These are phyloP conservation scores for Chaetura pelagica DNA, from an alignment of 2,113 vertebrate species.

Conservation along the genomic window DNA sequence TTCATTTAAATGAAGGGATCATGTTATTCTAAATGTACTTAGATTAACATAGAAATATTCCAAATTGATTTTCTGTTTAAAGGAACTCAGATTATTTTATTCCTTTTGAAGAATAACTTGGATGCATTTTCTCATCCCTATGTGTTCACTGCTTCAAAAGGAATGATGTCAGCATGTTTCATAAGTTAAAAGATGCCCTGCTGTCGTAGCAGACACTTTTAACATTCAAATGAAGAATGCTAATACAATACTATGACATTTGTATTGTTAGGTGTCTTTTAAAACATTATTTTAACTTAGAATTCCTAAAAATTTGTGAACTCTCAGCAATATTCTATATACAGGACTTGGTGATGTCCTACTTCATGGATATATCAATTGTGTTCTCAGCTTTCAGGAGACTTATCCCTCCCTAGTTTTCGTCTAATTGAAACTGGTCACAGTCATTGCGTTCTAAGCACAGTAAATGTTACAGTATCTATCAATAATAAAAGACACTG, in stretches of 20 bases:
- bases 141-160: neutral
- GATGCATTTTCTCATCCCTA: neutral
- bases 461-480: neutral
- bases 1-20: conserved; percentile 13
- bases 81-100: neutral
- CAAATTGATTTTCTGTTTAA: conserved; percentile 1
- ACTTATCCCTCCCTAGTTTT: neutral
- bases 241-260: neutral
- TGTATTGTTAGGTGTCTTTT: neutral
- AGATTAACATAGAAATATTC: neutral
- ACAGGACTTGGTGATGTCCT: neutral
- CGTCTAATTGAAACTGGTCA: neutral
- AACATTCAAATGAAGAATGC: neutral
- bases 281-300: neutral
- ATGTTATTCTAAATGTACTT: neutral
- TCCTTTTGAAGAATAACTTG: neutral
- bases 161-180: neutral
- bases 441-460: neutral
- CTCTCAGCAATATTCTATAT: neutral
- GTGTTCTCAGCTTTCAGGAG: neutral
- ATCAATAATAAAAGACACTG: neutral
- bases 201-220: neutral
- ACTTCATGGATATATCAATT: neutral
- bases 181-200: neutral
- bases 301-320: neutral